A percentile compares a stretch with the other conserved stretches of the same genome.
phyloP scores from a whole-genome alignment of 2,888 invertebrate genomes.

The Nephrocerus scutellatus region DNA sequence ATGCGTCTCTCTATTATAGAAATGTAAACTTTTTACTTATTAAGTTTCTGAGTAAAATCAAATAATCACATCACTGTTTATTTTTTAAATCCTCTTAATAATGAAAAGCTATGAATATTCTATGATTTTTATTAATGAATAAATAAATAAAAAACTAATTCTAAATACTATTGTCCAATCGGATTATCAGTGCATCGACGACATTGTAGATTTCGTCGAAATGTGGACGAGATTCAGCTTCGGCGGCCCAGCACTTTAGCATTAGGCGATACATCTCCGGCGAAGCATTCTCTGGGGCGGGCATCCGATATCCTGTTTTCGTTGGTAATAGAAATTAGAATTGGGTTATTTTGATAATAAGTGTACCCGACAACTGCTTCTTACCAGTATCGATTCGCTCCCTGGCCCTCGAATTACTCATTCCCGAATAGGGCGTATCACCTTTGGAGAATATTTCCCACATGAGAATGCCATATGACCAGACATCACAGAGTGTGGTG shows the following conservation, averaged over 20 bases:
- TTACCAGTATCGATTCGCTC: constrained; percentile 88
- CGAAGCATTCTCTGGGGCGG: constrained; percentile 80
- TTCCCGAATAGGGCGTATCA: constrained; percentile 86
- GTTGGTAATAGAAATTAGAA: background rate
- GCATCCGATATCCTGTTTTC: constrained; percentile 75
- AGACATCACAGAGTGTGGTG: constrained; percentile 90
- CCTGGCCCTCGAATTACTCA: constrained; percentile 88
- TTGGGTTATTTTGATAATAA: background rate
- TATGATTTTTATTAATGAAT: constrained; percentile 15
- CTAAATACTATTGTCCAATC: constrained; percentile 41
- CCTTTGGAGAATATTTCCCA: constrained; percentile 97
- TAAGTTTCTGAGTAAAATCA: constrained; percentile 12
- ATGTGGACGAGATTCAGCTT: constrained; percentile 84
- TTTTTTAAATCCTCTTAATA: constrained; percentile 8
- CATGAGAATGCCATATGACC: constrained; percentile 93
- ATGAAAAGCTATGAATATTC: constrained; percentile 25
- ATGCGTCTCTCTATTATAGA: too few species aligned
- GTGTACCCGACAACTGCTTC: constrained; percentile 2
- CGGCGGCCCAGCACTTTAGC: constrained; percentile 90
- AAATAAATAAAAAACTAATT: constrained; percentile 13
- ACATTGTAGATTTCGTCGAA: constrained; percentile 80
- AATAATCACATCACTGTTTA: constrained; percentile 17
- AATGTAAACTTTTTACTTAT: too few species aligned
- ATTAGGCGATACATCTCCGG: constrained; percentile 85
- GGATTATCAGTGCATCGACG: constrained; percentile 59